Evolutionary conservation across 2,113 vertebrate species (phyloP).

Genomic region (Cinclus cinclus): DNA sequence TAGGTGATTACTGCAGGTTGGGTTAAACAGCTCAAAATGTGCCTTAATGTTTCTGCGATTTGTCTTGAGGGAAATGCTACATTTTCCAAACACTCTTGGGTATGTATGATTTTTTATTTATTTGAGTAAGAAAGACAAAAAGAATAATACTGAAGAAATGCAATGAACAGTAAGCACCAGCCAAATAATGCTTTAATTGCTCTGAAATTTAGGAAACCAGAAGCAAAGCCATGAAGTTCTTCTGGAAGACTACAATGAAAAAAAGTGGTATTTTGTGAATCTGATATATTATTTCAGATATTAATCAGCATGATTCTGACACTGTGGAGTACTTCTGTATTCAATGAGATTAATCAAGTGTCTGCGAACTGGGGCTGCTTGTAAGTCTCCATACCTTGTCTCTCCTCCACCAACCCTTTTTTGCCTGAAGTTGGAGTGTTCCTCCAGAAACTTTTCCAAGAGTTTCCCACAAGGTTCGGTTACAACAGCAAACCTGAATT

Average conservation of each 20-base stretch:
- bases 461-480: not conserved
- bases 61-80: not conserved
- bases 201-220: not conserved
- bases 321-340: not conserved
- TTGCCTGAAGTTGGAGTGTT: not conserved
- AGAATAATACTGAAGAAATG: not conserved
- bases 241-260: not conserved
- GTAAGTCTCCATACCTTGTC: not conserved
- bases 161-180: not conserved
- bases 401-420: accelerated
- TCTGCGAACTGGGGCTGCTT: not conserved
- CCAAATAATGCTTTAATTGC: not conserved
- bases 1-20: not conserved
- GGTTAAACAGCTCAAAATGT: not conserved
- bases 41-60: not conserved
- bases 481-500: not conserved
- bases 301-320: not conserved
- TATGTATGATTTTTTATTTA: not conserved
- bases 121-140: not conserved
- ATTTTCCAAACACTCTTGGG: not conserved
- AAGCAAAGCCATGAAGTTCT: not conserved
- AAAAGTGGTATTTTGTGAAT: not conserved
- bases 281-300: not conserved
- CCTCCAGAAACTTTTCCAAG: not conserved
- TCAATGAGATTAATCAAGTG: not conserved